Evolutionary conservation across 30 jellyfish, hydroid and myxozoan species (phyloP).

Genomic region (Pelagia noctiluca): DNA sequence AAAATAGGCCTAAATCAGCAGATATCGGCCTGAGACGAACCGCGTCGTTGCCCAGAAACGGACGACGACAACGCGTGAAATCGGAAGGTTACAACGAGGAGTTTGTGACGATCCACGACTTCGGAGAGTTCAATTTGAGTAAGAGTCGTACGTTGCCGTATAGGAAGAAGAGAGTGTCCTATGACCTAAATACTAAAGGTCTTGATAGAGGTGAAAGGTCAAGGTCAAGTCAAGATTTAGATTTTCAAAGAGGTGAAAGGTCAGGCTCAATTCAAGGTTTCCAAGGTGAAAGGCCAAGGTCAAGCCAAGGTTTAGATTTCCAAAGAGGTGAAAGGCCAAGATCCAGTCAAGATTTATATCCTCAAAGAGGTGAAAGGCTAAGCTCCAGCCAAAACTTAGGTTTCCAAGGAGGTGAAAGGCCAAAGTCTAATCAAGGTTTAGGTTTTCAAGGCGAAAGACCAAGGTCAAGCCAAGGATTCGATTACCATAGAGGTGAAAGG

Average conservation of each 20-base stretch:
- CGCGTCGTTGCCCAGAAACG: conserved; percentile 55
- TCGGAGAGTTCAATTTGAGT: conserved; percentile 35
- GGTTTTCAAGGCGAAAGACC: conserved; percentile 25
- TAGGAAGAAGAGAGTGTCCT: conserved; percentile 63
- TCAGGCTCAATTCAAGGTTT: too few relatives aligned
- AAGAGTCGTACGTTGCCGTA: conserved; percentile 55
- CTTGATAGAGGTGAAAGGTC: conserved; percentile 17
- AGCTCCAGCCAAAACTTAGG: too few relatives aligned
- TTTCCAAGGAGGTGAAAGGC: conserved; percentile 3
- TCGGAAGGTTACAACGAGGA: conserved; percentile 67
- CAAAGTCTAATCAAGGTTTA: neutral
- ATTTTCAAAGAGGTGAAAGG: too few relatives aligned
- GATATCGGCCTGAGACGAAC: conserved; percentile 28
- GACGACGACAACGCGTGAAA: conserved; percentile 53
- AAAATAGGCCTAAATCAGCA: conserved; percentile 56
- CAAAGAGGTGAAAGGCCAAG: conserved; percentile 12
- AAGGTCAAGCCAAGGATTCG: too few relatives aligned
- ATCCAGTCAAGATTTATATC: neutral
- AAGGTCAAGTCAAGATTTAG: conserved; percentile 5
- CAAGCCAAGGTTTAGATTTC: too few relatives aligned
- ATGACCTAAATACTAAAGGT: conserved; percentile 59
- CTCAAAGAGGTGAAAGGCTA: conserved; percentile 24
- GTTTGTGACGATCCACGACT: conserved; percentile 56
- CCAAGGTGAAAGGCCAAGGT: neutral
- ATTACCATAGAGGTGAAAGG: too few relatives aligned